A percentile compares a stretch with the other conserved stretches of the same genome.
These are phyloP conservation scores for Stomatorhinus ivindoensis DNA, from an alignment of 2,113 vertebrate species.

Conservation along the genomic window DNA sequence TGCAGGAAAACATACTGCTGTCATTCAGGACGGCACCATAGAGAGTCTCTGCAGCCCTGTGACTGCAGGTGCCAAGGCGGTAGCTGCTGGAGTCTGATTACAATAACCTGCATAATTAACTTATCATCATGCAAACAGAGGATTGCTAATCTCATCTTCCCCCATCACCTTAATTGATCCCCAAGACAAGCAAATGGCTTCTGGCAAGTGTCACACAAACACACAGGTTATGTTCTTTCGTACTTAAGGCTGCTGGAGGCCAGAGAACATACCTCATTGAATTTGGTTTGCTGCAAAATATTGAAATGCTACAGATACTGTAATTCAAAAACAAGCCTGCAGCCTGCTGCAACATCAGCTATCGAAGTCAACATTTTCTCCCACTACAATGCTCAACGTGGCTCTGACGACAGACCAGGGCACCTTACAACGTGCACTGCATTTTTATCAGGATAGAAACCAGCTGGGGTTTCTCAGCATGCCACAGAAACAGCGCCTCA, in stretches of 20 bases:
- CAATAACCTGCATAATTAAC: constrained; percentile 3
- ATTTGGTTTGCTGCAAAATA: not conserved
- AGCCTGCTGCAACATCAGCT: not conserved
- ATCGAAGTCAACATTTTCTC: not conserved
- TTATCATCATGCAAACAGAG: not conserved
- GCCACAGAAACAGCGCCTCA: not conserved
- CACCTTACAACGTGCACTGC: not conserved
- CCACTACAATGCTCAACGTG: not conserved
- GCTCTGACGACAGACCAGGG: not conserved
- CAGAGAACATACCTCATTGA: not conserved
- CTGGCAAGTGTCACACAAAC: not conserved
- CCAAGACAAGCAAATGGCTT: not conserved
- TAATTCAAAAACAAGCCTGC: not conserved
- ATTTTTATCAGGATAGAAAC: not conserved
- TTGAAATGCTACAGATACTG: not conserved
- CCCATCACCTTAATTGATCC: not conserved
- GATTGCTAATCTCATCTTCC: not conserved
- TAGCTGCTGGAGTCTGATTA: not conserved
- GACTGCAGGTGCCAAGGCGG: not conserved
- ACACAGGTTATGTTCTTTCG: not conserved
- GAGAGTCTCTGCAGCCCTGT: not conserved
- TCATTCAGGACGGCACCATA: not conserved
- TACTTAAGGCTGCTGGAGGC: not conserved
- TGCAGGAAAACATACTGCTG: not conserved
- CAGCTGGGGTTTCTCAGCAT: not conserved